phyloP scores from a whole-genome alignment of 1,140 invertebrate genomes.

The Nixonia krombeini region DNA sequence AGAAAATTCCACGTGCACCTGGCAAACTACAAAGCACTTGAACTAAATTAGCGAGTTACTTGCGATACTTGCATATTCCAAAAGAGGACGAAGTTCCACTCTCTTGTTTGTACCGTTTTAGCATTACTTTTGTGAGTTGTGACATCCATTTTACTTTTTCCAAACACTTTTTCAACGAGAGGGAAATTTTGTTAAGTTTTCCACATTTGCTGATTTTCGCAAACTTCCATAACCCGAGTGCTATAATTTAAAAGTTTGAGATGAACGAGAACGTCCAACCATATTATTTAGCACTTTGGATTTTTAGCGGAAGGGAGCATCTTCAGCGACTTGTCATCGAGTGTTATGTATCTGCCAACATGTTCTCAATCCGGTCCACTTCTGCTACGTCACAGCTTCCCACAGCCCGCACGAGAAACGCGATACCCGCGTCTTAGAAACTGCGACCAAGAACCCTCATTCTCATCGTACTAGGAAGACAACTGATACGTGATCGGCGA shows the following conservation, averaged over 20 bases:
- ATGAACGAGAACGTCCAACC: too few species aligned
- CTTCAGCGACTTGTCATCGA: conserved; percentile 13
- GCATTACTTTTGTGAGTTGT: conserved; percentile 21
- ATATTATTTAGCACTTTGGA: too few species aligned
- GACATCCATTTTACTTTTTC: conserved; percentile 3
- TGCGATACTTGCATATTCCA: conserved; percentile 8
- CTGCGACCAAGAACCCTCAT: conserved; percentile 28
- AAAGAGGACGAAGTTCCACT: conserved; percentile 11
- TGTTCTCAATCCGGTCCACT: conserved; percentile 16
- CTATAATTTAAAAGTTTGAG: too few species aligned
- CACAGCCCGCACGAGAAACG: conserved; percentile 44
- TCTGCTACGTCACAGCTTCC: conserved; percentile 37
- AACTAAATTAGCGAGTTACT: conserved; percentile 28
- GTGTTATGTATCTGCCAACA: conserved; percentile 17
- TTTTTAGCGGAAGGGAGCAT: too few species aligned
- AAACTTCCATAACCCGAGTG: too few species aligned
- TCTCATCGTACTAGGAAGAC: conserved; percentile 20
- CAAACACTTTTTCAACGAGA: neutral
- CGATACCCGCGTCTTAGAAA: conserved; percentile 30
- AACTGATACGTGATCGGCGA: conserved; percentile 38
- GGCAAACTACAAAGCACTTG: conserved; percentile 19
- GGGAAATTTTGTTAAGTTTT: too few species aligned
- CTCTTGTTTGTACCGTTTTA: conserved; percentile 24
- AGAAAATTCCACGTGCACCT: conserved; percentile 23
- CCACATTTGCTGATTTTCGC: too few species aligned